Base-by-base conservation (phyloP, 2,113 vertebrate species). In the Macrotus californicus region DNA sequence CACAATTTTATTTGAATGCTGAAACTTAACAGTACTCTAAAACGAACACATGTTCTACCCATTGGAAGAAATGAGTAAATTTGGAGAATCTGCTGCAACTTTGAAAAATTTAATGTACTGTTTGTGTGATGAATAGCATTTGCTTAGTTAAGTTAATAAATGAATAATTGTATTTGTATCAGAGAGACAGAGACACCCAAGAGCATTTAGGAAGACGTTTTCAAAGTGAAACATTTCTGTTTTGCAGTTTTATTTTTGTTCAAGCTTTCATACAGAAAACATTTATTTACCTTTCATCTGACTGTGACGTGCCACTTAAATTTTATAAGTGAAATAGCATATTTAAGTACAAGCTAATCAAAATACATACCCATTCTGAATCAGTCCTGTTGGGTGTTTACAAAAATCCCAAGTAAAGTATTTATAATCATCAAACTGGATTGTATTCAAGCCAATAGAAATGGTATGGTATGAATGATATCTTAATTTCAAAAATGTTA, bases 1-100 rank as follows among this genome's bases (percentile, higher is more conserved):
- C 15, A 70, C 16, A 76, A 7, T 94, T 95, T 93, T 92, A 92
- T 85, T 92, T 95, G 64, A 92, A 86, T 92, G 29, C 29, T 94
- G 12, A 77, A 94, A 92, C 90, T 90, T 89, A 36, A 43, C 7
- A 61, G 52, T 69, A 66, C 72, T 95, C 91, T 31, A 83, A 95
- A 94, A 88, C 59, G 80, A 92, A 87, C 29, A 96, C 67, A 64
- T 66, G 5, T 69, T 80, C 15, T 85, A 4, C 14, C 54, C 12
- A 64, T 96, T 86, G 54, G 67, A 96, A 81, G 36, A 91, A 90
- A 75, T 75, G 31, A 43, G 8, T 86, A 73, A 56, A 41, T 90
- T 89, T 89, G 41, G 39, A 93, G 50, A 91, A 36, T 88, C 93
- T 89, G 16, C 66, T 72, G 26, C 73, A 93, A 73, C 21, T 85